These are phyloP conservation scores for Apocheima hispidaria DNA, from an alignment of 2,888 invertebrate genomes.

Conservation along the genomic window DNA sequence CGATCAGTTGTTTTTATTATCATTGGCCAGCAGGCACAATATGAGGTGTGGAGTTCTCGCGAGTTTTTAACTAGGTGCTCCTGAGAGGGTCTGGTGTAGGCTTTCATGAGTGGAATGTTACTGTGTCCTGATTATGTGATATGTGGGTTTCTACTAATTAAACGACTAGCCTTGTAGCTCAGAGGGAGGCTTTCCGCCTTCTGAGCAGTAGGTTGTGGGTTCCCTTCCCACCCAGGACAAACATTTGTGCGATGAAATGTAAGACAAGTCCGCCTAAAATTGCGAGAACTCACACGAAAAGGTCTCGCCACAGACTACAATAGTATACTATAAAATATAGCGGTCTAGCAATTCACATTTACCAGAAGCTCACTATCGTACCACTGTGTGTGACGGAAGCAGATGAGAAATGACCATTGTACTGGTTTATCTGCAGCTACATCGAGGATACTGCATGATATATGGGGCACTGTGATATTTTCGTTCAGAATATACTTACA, in stretches of 20 bases:
- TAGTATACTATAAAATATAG: too few relatives aligned
- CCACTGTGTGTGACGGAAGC: conserved; percentile 26
- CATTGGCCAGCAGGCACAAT: too few relatives aligned
- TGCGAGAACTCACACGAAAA: neutral
- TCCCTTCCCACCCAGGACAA: too few relatives aligned
- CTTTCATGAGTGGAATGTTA: neutral
- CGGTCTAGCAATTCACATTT: conserved; percentile 14
- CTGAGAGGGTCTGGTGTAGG: conserved; percentile 10
- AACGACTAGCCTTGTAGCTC: too few relatives aligned
- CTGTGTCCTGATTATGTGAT: neutral
- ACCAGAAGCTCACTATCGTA: conserved; percentile 12
- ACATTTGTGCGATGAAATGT: too few relatives aligned
- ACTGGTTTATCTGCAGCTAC: conserved; percentile 24
- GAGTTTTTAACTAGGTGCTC: conserved; percentile 27
- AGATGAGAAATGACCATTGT: conserved; percentile 35
- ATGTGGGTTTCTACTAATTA: too few relatives aligned
- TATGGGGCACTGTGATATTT: conserved; percentile 22
- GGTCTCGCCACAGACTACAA: neutral
- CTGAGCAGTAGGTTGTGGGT: too few relatives aligned
- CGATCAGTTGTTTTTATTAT: too few relatives aligned
- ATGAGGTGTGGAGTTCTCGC: conserved; percentile 26
- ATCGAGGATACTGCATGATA: conserved; percentile 28
- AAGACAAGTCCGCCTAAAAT: too few relatives aligned
- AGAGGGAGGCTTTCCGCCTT: too few relatives aligned
- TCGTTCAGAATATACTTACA: conserved; percentile 17